Percentiles rank a stretch among this genome's conserved stretches.
Conservation (phyloP, 1,140 invertebrate genomes). For the Calephelis virginiensis region DNA sequence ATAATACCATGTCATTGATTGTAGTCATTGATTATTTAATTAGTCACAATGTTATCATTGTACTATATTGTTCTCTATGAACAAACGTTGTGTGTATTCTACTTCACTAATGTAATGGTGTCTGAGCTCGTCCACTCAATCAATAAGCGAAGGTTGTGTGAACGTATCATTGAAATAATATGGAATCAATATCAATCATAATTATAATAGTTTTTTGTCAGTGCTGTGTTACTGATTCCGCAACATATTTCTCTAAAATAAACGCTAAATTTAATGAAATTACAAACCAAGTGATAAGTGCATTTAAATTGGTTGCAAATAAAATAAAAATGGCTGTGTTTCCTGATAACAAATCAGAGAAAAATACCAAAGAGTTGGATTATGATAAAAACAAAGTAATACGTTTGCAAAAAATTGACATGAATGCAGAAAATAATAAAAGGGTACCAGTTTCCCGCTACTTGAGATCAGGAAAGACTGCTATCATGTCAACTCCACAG, state of each 20-base stretch:
- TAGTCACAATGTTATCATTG: slow-evolving; percentile 5
- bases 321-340: slow-evolving; percentile 33
- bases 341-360: slow-evolving; percentile 19
- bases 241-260: slow-evolving; percentile 32
- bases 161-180: slow-evolving; percentile 13
- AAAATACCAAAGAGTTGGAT: not conserved
- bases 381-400: slow-evolving; percentile 26
- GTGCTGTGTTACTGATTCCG: slow-evolving; percentile 24
- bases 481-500: slow-evolving; percentile 65
- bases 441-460: slow-evolving; percentile 26
- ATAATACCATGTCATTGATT: too few relatives aligned
- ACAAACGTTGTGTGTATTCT: slow-evolving; percentile 21
- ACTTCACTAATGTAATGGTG: not conserved
- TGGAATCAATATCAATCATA: slow-evolving; percentile 32
- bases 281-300: slow-evolving; percentile 25
- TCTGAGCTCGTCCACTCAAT: not conserved
- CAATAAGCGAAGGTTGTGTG: not conserved
- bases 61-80: slow-evolving; percentile 32
- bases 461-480: slow-evolving; percentile 37
- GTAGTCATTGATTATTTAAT: too few relatives aligned
- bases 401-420: slow-evolving; percentile 32
- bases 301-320: slow-evolving; percentile 31
- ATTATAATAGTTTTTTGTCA: slow-evolving; percentile 27
- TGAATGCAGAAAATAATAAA: slow-evolving; percentile 28
- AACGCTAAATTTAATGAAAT: slow-evolving; percentile 36